Base-by-base conservation (phyloP, 2,888 invertebrate genomes). In the Strigamia crassipes region DNA sequence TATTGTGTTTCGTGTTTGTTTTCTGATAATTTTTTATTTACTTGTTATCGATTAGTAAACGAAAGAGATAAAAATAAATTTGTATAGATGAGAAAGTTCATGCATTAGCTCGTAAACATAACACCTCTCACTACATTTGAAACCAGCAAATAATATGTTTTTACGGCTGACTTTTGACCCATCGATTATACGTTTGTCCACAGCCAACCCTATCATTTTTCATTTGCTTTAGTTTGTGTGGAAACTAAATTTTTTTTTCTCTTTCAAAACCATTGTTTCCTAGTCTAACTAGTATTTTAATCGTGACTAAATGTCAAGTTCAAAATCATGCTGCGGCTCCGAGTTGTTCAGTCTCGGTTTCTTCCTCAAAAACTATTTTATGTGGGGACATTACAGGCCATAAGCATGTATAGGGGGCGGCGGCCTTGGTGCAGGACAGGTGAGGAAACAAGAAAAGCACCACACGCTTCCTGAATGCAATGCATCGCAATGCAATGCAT, bases 351-450 rank as follows among this genome's bases (percentile, higher is more conserved):
- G 27, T 1, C 61, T 18, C 18, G 12, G 21, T 61, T 27, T 61
- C 61, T 61, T 61, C 61, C 61, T 61, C 61, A 23, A 27, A 27
- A 27, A 61, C 21, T 18, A 18, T 12, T 61, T 61, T 61, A 61
- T 61, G 61, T 61, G 23, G 61, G 61, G 61, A 61, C 61, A 61
- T 61, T 21, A 23, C 61, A 61, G 61, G 61, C 61, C 61, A 61
- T 61, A 61, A 61, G 61, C 61, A 61, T 61, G 61, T 61, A 61
- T 61, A 61, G 61, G 61, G 61, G 61, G 61, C 61, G 61, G 61
- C 61, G 61, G 61, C 61, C 61, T 61, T 61, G 61, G 61, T 23
- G 61, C 61, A 61, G 61, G 61, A 61, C 61, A 61, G 61, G 61
- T 61, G 61, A 61, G 61, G 61, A 61, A 61, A 61, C 61, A 61